A percentile compares a stretch with the other conserved stretches of the same genome.
Conservation (phyloP, 2,113 vertebrate genomes). For the Cottus gobio region DNA sequence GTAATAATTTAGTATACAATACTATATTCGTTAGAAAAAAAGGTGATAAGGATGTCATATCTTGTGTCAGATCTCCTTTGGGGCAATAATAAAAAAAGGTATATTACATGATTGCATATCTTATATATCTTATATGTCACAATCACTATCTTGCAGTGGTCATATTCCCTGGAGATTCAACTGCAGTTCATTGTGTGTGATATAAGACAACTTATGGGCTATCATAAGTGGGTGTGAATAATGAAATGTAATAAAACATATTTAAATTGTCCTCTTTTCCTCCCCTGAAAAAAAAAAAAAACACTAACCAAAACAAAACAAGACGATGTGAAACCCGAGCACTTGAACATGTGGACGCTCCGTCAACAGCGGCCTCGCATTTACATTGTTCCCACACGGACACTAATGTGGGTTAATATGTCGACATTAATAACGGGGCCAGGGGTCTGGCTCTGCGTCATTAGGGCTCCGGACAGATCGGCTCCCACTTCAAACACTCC, state of each 20-base stretch:
- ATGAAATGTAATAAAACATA: not conserved
- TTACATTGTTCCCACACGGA: not conserved
- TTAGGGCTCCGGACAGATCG: slow-evolving; percentile 66
- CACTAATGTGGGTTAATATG: slow-evolving; percentile 19
- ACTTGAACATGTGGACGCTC: slow-evolving; percentile 37
- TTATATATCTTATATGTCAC: slow-evolving; percentile 18
- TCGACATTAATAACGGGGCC: slow-evolving; percentile 26
- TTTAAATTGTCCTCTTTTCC: not conserved
- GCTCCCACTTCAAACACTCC: slow-evolving; percentile 73
- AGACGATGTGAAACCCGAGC: slow-evolving; percentile 29
- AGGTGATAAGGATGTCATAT: not conserved
- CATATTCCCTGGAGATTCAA: slow-evolving; percentile 31
- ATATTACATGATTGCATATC: slow-evolving; percentile 11
- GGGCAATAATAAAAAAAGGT: not conserved
- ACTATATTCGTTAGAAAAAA: not conserved
- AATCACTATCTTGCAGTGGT: slow-evolving; percentile 7
- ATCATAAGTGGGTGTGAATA: not conserved
- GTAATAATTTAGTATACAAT: not conserved
- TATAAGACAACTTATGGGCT: not conserved
- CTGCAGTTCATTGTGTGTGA: slow-evolving; percentile 38
- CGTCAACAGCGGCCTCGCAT: slow-evolving; percentile 27
- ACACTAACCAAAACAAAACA: slow-evolving; percentile 4
- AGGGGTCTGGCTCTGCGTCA: slow-evolving; percentile 67
- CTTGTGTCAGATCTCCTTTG: slow-evolving; percentile 22
- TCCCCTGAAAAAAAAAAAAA: not conserved